Base-by-base conservation (phyloP, 2,113 vertebrate species). In the Hippolais icterina region DNA sequence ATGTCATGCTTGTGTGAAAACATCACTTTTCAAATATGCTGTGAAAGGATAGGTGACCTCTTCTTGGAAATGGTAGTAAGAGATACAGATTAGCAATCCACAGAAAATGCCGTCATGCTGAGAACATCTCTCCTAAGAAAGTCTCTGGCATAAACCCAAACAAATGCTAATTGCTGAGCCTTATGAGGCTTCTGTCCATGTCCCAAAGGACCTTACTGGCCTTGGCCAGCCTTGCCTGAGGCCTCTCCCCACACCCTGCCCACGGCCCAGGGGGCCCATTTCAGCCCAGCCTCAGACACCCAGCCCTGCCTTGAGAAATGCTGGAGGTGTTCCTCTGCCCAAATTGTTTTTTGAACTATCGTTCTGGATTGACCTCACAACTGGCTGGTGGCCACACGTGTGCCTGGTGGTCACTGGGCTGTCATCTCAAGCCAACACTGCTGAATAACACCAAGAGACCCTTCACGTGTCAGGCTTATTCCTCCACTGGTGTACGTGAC, bases 381-480 rank as follows among this genome's bases (percentile, higher is more conserved):
- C 16, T 66, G 69, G 14, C 42, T 6, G 1, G 12, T 66, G 57
- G 29, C 81, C 70, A 54, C 0, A 0, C 13, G 3, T 15, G 8
- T n/a, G 21, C n/a, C 42, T 59, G 35, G 6, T 59, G 59, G 50
- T 76, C 76, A 37, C 39, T 52, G n/a, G 19, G 24, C 60, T 60
- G 14, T 46, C 54, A 11, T 53, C 59, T 72, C 41, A 29, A 2
- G 22, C 53, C 65, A 79, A 6, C 37, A 22, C 18, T 83, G 42
- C 71, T 80, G 53, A 27, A 46, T 24, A 15, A 35, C 18, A 47
- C 15, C 1, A 1, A 86, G 50, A 83, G 78, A 46, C 19, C 5
- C 10, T 70, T 50, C 27, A 12, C 0, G 0, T 49, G 52, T 24
- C 0, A 0, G 29, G 19, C 47, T 84, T 15, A 0, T 92, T 83